Evolutionary conservation across 2,797 vertebrate genomes (phyloP).

Genomic region (Myoxocephalus aenaeus): DNA sequence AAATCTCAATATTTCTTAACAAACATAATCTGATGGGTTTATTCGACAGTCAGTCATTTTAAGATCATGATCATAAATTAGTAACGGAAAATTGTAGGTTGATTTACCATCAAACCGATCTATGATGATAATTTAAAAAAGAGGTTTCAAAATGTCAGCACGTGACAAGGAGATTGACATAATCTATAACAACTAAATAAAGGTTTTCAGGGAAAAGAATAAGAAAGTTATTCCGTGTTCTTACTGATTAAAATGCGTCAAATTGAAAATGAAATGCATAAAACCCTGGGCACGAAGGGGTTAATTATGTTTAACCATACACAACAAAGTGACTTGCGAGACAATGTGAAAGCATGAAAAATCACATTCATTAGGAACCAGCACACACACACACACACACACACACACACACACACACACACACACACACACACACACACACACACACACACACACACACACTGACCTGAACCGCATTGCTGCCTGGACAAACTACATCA

Average conservation of each 20-base stretch:
- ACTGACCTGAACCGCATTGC: conserved; percentile 33
- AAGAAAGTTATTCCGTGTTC: background rate
- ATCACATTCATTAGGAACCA: conserved; percentile 52
- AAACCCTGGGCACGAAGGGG: conserved; percentile 20
- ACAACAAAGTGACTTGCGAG: conserved; percentile 4
- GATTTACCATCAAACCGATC: background rate
- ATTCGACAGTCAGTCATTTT: background rate
- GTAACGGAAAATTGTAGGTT: background rate
- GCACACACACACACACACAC: conserved; percentile 6
- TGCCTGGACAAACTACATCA: conserved; percentile 43
- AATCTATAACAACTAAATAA: background rate
- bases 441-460: conserved; percentile 23
- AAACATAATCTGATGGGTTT: background rate
- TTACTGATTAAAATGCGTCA: background rate
- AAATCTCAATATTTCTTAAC: background rate
- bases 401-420: conserved; percentile 5
- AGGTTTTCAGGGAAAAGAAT: background rate
- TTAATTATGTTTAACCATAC: conserved; percentile 42
- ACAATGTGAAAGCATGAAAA: conserved; percentile 50
- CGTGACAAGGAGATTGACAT: background rate
- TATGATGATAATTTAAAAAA: background rate
- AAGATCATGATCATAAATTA: background rate
- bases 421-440: conserved; percentile 25
- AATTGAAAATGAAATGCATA: background rate
- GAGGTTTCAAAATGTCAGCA: background rate